Conservation (phyloP, 30 jellyfish, hydroid and myxozoan species). For the Nemopilema nomurai region DNA sequence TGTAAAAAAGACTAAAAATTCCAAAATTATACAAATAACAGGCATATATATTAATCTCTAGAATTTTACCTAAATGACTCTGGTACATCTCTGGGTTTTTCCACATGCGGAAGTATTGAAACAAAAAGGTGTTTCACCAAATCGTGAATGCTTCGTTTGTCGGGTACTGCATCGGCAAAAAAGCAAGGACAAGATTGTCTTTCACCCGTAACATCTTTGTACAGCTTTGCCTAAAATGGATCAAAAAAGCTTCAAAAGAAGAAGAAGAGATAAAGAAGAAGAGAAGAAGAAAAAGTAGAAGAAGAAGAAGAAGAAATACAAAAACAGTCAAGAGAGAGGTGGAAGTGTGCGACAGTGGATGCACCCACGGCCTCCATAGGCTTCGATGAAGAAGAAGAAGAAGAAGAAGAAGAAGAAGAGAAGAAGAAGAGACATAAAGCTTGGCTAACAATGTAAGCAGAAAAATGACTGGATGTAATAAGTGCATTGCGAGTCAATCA, state of each 20-base stretch:
- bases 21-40: not conserved
- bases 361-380: too few species aligned
- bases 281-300: not conserved
- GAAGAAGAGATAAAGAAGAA: not conserved
- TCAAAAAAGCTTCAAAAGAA: not conserved
- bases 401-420: too few species aligned
- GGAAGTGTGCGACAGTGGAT: too few species aligned
- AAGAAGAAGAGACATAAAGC: too few species aligned
- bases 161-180: slow-evolving; percentile 65
- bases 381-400: too few species aligned
- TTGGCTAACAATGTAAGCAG: too few species aligned
- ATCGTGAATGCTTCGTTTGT: slow-evolving; percentile 47
- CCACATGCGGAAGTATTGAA: slow-evolving; percentile 18
- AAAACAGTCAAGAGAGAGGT: too few species aligned
- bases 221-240: slow-evolving; percentile 34
- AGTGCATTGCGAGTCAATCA: too few species aligned
- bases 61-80: slow-evolving; percentile 15
- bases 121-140: slow-evolving; percentile 34
- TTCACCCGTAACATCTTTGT: slow-evolving; percentile 21
- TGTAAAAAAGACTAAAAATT: too few species aligned
- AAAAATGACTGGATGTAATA: too few species aligned
- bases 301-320: not conserved
- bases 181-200: slow-evolving; percentile 12
- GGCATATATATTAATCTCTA: too few species aligned
- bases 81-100: slow-evolving; percentile 23